Evolutionary conservation across 2,113 vertebrate species (phyloP).

Genomic region (Otis tarda): DNA sequence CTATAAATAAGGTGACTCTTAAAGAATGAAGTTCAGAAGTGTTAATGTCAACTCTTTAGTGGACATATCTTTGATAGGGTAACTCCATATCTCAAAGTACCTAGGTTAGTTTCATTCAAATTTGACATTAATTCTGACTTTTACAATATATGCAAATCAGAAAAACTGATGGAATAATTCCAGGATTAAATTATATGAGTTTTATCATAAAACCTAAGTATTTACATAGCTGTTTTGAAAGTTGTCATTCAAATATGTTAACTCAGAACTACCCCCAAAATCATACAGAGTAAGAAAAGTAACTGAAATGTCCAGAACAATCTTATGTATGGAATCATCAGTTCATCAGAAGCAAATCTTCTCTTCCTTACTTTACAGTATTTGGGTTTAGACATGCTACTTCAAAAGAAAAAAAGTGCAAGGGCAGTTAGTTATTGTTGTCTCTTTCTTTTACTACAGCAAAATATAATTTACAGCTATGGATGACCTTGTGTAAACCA

Average conservation of each 20-base stretch:
- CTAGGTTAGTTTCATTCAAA: background rate
- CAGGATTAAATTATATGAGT: background rate
- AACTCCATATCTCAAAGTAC: background rate
- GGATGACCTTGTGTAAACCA: background rate
- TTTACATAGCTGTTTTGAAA: background rate
- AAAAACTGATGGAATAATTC: background rate
- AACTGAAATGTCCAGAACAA: background rate
- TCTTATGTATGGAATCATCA: background rate
- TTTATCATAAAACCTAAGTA: background rate
- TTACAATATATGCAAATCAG: background rate
- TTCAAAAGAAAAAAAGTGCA: background rate
- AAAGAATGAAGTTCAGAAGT: conserved; percentile 53
- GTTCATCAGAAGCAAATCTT: background rate
- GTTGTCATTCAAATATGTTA: background rate
- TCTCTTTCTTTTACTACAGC: background rate
- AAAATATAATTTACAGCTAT: background rate
- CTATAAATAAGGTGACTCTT: conserved; percentile 41
- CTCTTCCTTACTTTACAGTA: background rate
- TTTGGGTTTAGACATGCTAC: background rate
- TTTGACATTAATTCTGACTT: background rate
- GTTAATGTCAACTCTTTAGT: conserved; percentile 25
- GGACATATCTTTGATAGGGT: background rate
- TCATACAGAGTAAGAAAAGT: background rate
- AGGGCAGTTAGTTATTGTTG: background rate
- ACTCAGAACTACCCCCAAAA: background rate